A percentile compares a stretch with the other conserved stretches of the same genome.
phyloP scores from a whole-genome alignment of 2,797 vertebrate species.

The Coregonus sp. region DNA sequence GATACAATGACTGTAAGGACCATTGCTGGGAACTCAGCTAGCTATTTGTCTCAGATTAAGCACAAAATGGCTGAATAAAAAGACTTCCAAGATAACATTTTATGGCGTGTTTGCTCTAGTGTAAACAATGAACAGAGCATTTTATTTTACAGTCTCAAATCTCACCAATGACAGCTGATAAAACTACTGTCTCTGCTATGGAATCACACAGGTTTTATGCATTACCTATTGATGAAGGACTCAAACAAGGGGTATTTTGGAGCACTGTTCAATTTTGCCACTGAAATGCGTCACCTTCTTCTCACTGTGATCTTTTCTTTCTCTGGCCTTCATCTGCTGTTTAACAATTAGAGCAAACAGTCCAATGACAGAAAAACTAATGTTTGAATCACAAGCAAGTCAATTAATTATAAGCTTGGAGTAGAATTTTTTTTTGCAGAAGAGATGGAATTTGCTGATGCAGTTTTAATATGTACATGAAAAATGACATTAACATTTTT shows the following conservation, averaged over 20 bases:
- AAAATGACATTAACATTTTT: conserved; percentile 62
- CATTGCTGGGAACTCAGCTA: no score
- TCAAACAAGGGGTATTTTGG: conserved; percentile 22
- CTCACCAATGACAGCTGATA: background rate
- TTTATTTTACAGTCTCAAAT: conserved; percentile 2
- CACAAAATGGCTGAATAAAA: background rate
- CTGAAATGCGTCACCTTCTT: conserved; percentile 21
- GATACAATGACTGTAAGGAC: background rate
- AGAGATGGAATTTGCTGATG: conserved; percentile 42
- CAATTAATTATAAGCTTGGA: conserved; percentile 14
- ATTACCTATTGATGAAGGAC: conserved; percentile 39
- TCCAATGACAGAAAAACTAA: conserved; percentile 14
- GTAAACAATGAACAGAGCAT: background rate
- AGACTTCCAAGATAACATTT: background rate
- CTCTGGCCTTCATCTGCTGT: conserved; percentile 35
- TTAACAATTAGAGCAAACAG: conserved; percentile 48
- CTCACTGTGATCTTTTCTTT: background rate
- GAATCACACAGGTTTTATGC: conserved; percentile 17
- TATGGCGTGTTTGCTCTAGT: background rate
- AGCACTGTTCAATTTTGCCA: conserved; percentile 19
- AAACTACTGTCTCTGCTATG: conserved; percentile 8
- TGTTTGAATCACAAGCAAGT: conserved; percentile 25
- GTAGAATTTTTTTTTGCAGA: conserved; percentile 8
- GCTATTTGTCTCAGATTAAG: conserved; percentile 5
- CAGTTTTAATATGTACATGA: conserved; percentile 61